Evolutionary conservation across 2,797 vertebrate genomes (phyloP).

Genomic region (Lates japonicus): DNA sequence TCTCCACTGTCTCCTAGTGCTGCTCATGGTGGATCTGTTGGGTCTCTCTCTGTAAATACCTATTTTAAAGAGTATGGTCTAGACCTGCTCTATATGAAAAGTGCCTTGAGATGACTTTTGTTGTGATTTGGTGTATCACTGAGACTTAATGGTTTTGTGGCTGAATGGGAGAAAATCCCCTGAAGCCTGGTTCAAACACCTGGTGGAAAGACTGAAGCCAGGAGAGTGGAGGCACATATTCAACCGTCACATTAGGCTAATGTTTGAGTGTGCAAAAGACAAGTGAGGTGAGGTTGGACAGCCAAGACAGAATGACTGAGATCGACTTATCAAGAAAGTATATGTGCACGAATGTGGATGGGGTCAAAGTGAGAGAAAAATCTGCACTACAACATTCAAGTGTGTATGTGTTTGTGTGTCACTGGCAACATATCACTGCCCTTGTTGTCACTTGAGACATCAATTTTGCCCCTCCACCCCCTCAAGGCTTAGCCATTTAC

Average conservation of each 20-base stretch:
- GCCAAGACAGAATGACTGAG: not conserved
- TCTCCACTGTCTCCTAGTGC: too few species aligned
- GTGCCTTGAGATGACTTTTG: too few species aligned
- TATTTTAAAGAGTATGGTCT: too few species aligned
- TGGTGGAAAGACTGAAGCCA: not conserved
- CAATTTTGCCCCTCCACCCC: slow-evolving; percentile 37
- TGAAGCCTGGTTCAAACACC: not conserved
- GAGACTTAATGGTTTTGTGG: not conserved
- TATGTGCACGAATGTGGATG: not conserved
- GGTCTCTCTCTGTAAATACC: too few species aligned
- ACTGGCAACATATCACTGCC: slow-evolving; percentile 63
- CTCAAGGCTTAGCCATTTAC: slow-evolving; percentile 57
- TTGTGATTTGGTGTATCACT: too few species aligned
- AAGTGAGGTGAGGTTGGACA: not conserved
- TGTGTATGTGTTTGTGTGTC: slow-evolving; percentile 18
- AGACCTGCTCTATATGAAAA: too few species aligned
- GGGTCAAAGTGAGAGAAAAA: slow-evolving; percentile 6
- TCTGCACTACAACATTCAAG: not conserved
- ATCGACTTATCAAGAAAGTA: not conserved
- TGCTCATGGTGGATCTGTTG: too few species aligned
- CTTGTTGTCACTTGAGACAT: slow-evolving; percentile 63
- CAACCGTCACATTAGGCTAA: too few species aligned
- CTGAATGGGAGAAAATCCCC: not conserved
- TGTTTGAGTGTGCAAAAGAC: not conserved
- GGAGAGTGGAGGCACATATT: not conserved